These are phyloP conservation scores for Sogatella furcifera DNA, from an alignment of 1,140 invertebrate genomes.

Conservation along the genomic window DNA sequence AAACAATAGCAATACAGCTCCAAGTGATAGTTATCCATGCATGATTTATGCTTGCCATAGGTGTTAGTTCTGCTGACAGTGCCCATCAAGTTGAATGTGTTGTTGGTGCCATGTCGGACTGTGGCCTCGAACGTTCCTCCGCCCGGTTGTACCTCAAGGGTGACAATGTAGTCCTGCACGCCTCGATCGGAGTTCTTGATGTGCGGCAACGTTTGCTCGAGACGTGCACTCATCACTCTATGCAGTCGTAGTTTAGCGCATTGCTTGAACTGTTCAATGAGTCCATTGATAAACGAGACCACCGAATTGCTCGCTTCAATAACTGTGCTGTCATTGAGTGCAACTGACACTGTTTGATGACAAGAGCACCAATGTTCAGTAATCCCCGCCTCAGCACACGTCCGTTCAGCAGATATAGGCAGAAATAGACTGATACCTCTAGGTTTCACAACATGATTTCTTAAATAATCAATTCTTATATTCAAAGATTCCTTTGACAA, in stretches of 20 bases:
- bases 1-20: constrained; percentile 68
- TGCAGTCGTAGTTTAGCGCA: constrained; percentile 33
- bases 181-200: constrained; percentile 1
- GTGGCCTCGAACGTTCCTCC: constrained; percentile 30
- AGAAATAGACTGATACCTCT: constrained; percentile 64
- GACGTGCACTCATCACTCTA: constrained; percentile 14
- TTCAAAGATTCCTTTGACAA: constrained; percentile 28
- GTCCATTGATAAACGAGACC: constrained; percentile 48
- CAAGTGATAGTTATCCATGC: constrained; percentile 57
- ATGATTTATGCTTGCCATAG: constrained; percentile 65
- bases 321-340: constrained; percentile 37
- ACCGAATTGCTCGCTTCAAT: constrained; percentile 40
- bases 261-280: constrained; percentile 43
- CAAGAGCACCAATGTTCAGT: constrained; percentile 78
- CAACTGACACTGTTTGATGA: constrained; percentile 43
- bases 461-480: constrained; percentile 24
- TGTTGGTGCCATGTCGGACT: constrained; percentile 32
- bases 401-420: constrained; percentile 55
- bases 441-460: constrained; percentile 25
- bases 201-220: constrained; percentile 6
- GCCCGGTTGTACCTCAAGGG: constrained; percentile 20
- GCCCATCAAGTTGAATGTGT: constrained; percentile 36
- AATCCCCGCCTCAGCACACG: constrained; percentile 62
- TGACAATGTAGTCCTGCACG: constrained; percentile 17
- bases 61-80: constrained; percentile 63